Conservation (phyloP, 2,888 invertebrate genomes). For the Nysson spinosus region DNA sequence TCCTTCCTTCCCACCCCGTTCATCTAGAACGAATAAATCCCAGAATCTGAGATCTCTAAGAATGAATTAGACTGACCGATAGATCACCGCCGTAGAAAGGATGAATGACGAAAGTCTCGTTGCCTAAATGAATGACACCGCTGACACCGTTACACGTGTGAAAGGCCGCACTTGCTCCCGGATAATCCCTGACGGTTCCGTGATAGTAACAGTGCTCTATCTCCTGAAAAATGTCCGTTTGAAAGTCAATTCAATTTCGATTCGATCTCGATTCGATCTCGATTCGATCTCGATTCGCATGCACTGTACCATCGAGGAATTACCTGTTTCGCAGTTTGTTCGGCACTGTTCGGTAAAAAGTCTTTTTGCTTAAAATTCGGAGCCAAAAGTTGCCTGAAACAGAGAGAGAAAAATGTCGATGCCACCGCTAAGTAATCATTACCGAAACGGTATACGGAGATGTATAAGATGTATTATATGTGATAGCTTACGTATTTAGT, state of each 20-base stretch:
- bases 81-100: conserved; percentile 98
- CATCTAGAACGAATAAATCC: not conserved
- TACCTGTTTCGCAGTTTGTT: conserved; percentile 89
- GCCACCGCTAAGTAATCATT: not conserved
- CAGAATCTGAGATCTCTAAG: too few relatives aligned
- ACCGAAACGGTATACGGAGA: not conserved
- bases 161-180: conserved; percentile 97
- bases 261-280: not conserved
- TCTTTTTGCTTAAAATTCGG: conserved; percentile 95
- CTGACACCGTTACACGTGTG: conserved; percentile 99
- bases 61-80: conserved; percentile 89
- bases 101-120: conserved; percentile 98
- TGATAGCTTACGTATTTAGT: conserved; percentile 91
- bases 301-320: conserved; percentile 57
- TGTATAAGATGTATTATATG: not conserved
- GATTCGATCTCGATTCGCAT: not conserved
- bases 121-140: conserved; percentile 97
- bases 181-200: conserved; percentile 97
- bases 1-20: not conserved
- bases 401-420: conserved; percentile 24
- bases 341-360: conserved; percentile 90
- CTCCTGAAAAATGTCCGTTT: conserved; percentile 82
- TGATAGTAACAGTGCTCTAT: conserved; percentile 99
- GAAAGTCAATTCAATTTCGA: not conserved
- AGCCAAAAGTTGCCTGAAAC: conserved; percentile 93